Conservation (phyloP, 2,113 vertebrate genomes). For the Ciconia maguari region DNA sequence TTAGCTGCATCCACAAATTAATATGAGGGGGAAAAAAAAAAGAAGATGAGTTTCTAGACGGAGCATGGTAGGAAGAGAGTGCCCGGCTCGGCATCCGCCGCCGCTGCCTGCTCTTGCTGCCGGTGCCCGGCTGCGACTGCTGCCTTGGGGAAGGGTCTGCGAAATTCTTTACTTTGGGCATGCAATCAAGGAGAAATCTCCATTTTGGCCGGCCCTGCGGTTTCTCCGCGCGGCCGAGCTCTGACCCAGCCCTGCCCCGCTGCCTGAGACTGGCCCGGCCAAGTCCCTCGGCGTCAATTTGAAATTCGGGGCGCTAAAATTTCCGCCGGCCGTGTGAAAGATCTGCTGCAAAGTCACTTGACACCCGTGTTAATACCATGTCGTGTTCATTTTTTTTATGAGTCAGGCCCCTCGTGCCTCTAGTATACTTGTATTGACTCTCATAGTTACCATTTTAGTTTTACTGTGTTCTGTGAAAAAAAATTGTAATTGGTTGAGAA, state of each 20-base stretch:
- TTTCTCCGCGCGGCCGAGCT: neutral
- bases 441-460: slow-evolving; percentile 84
- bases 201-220: neutral
- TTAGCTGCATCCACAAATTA: slow-evolving; percentile 46
- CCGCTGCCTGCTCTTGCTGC: neutral
- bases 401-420: slow-evolving; percentile 93
- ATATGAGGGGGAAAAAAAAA: neutral
- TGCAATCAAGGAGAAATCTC: slow-evolving; percentile 23
- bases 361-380: slow-evolving; percentile 80
- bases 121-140: neutral
- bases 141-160: neutral
- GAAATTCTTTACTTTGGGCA: slow-evolving; percentile 20
- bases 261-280: slow-evolving; percentile 2
- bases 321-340: slow-evolving; percentile 53
- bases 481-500: slow-evolving; percentile 88
- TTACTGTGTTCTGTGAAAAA: slow-evolving; percentile 85
- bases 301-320: slow-evolving; percentile 21
- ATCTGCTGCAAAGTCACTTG: slow-evolving; percentile 65
- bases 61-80: slow-evolving; percentile 1
- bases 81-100: neutral
- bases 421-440: slow-evolving; percentile 89
- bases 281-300: neutral
- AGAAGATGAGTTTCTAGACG: neutral
- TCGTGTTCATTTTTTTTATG: slow-evolving; percentile 76
- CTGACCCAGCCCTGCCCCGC: neutral